These are phyloP conservation scores for Brachypodius melanocephalos DNA, from an alignment of 2,113 vertebrate species.

Conservation along the genomic window DNA sequence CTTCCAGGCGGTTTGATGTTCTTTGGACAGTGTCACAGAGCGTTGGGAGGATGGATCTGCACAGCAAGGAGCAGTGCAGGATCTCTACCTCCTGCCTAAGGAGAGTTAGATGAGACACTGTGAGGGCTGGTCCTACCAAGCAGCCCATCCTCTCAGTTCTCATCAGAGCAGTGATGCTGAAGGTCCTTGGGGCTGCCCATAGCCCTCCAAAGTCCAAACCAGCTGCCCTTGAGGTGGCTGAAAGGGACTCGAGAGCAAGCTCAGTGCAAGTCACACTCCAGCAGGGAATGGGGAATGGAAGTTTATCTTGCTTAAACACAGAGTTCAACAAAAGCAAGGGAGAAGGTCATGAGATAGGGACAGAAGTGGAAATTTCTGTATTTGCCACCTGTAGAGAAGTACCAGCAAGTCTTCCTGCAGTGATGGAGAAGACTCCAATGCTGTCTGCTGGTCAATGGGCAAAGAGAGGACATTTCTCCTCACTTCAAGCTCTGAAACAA, in stretches of 20 bases:
- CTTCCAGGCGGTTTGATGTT: background rate
- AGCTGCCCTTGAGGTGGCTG: background rate
- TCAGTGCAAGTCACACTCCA: rapidly evolving
- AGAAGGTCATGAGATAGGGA: background rate
- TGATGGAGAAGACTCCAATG: background rate
- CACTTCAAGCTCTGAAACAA: background rate
- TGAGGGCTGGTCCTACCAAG: background rate
- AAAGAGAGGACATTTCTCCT: background rate
- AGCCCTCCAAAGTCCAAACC: background rate
- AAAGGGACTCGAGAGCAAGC: background rate
- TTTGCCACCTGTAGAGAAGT: background rate
- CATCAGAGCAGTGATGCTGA: background rate
- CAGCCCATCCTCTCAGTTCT: background rate
- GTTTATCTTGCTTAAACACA: background rate
- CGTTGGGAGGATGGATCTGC: rapidly evolving
- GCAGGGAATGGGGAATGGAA: background rate
- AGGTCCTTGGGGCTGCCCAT: background rate
- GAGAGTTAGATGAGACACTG: background rate
- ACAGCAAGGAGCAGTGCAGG: rapidly evolving
- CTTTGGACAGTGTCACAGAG: background rate
- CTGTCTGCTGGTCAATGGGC: background rate
- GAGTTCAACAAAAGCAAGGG: background rate
- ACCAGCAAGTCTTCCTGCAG: background rate
- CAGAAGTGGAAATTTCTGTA: background rate
- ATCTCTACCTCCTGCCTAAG: background rate